Percentiles rank a stretch among this genome's conserved stretches.
Evolutionary conservation across 2,113 vertebrate genomes (phyloP).

Genomic region (Ramphastos sulfuratus): DNA sequence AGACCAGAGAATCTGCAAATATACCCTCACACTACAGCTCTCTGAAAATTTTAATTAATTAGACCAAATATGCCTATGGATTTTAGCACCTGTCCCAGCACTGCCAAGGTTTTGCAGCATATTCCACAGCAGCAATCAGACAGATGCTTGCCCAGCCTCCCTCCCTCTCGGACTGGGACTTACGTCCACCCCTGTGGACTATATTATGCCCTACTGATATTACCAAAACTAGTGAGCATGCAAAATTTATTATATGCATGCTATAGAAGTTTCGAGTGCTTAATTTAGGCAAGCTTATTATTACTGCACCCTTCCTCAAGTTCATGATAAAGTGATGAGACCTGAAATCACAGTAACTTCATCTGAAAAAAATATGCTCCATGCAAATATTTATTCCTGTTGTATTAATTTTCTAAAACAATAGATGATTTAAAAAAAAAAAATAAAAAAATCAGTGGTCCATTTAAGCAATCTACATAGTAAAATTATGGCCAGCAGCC

Average conservation of each 20-base stretch:
- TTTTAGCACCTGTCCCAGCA: background rate
- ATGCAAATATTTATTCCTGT: constrained; percentile 50
- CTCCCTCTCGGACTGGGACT: background rate
- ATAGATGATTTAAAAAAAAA: constrained; percentile 44
- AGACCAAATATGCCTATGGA: background rate
- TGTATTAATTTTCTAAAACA: constrained; percentile 61
- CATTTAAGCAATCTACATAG: constrained; percentile 30
- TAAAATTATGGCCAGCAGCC: constrained; percentile 40
- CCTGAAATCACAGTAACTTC: background rate
- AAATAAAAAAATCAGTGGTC: background rate
- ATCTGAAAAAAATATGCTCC: constrained; percentile 43
- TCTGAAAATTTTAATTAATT: background rate
- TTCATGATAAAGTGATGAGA: background rate
- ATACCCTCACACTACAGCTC: background rate
- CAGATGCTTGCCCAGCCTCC: background rate
- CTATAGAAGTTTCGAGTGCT: background rate
- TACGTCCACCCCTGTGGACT: background rate
- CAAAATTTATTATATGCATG: background rate
- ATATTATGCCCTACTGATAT: background rate
- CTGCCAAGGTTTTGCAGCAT: background rate
- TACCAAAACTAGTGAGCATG: background rate
- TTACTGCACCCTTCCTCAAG: background rate
- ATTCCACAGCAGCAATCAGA: background rate
- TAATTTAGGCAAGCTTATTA: background rate
- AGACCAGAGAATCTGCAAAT: background rate